These are phyloP conservation scores for Tragelaphus imberbis DNA, from an alignment of 2,113 vertebrate species.

Conservation along the genomic window DNA sequence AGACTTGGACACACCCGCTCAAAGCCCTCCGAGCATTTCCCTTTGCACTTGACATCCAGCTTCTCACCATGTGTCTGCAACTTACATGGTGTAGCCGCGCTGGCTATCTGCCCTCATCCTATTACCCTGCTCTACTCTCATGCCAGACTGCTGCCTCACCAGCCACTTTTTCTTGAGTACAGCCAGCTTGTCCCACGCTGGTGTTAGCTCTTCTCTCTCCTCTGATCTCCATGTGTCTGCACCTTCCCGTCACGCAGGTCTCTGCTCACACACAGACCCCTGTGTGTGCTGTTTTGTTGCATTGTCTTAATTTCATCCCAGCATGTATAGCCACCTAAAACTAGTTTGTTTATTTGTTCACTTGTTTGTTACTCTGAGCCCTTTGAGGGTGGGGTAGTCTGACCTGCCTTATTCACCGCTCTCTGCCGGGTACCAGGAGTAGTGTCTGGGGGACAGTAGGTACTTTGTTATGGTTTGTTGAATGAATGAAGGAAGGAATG, in stretches of 20 bases:
- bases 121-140: no score
- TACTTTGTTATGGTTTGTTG: neutral
- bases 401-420: neutral
- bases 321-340: no score
- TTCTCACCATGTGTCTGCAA: neutral
- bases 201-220: neutral
- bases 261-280: no score
- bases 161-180: neutral
- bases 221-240: neutral
- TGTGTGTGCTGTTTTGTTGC: neutral
- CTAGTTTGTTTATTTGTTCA: neutral
- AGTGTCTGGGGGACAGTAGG: neutral
- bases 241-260: neutral
- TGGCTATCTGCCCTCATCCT: no score
- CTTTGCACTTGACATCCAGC: neutral
- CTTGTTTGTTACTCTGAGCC: neutral
- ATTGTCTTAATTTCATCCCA: neutral
- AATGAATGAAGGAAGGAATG: neutral
- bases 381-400: neutral
- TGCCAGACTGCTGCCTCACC: neutral
- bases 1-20: neutral
- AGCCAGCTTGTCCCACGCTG: neutral
- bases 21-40: neutral
- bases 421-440: neutral
- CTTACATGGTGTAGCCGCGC: accelerated